Evolutionary conservation across 2,888 invertebrate species (phyloP).

Genomic region (Danaus chrysippus): DNA sequence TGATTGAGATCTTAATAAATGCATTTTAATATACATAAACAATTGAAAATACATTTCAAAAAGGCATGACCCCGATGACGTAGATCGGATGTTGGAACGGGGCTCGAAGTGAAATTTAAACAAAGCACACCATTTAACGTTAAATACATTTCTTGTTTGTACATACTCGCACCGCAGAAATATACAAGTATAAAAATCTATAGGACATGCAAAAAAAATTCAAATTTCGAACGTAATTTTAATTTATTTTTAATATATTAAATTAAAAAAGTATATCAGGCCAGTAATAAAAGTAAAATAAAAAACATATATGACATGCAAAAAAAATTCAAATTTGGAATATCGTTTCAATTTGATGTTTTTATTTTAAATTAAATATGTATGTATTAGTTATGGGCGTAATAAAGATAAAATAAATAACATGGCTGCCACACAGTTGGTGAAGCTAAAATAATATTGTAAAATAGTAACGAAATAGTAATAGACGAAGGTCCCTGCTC

Average conservation of each 20-base stretch:
- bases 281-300: too few species aligned
- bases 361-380: too few species aligned
- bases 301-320: too few species aligned
- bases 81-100: constrained; percentile 30
- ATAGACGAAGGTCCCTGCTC: constrained; percentile 63
- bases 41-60: constrained; percentile 26
- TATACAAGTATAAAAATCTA: too few species aligned
- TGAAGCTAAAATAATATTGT: constrained; percentile 1
- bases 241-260: too few species aligned
- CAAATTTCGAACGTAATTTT: too few species aligned
- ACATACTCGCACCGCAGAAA: too few species aligned
- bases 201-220: too few species aligned
- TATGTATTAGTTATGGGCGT: too few species aligned
- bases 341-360: too few species aligned
- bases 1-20: background rate
- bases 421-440: background rate
- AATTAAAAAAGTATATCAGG: too few species aligned
- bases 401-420: background rate
- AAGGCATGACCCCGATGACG: constrained; percentile 37
- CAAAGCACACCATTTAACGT: constrained; percentile 17
- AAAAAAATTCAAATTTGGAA: too few species aligned
- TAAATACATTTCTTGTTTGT: background rate
- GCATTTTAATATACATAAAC: constrained; percentile 13
- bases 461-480: constrained; percentile 24
- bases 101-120: constrained; percentile 30